These are phyloP conservation scores for Diploscapter pachys DNA, from an alignment of 1,140 invertebrate species.

Conservation along the genomic window DNA sequence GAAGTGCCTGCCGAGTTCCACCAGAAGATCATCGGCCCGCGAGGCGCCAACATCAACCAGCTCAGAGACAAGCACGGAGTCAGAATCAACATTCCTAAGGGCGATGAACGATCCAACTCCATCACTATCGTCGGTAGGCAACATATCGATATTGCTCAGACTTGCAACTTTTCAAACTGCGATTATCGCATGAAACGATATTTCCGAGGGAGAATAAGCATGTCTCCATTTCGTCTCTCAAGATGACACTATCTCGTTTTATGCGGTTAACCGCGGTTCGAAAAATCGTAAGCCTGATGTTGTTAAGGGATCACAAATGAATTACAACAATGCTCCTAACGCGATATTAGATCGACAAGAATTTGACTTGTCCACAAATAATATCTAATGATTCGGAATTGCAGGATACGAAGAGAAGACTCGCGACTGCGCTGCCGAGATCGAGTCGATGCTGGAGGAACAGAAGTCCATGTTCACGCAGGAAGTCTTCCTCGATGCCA, in stretches of 20 bases:
- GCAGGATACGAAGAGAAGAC: conserved; percentile 32
- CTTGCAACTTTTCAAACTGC: not conserved
- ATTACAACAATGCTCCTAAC: no score
- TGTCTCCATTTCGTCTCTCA: no score
- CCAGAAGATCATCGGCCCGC: conserved; percentile 83
- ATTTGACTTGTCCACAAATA: no score
- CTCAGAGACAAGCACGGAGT: conserved; percentile 77
- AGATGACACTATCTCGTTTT: not conserved
- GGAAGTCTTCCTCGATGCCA: conserved; percentile 61
- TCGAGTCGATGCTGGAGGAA: conserved; percentile 83
- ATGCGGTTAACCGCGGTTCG: not conserved
- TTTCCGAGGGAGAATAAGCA: no score
- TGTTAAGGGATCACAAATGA: no score
- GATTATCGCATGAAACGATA: not conserved
- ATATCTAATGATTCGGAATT: no score
- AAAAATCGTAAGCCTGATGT: no score
- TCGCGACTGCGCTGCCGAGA: conserved; percentile 75
- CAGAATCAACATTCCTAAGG: conserved; percentile 63
- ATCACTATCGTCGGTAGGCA: conserved; percentile 41
- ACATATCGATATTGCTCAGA: not conserved
- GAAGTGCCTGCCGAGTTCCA: conserved; percentile 83
- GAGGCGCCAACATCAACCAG: conserved; percentile 77
- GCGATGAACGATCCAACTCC: conserved; percentile 81
- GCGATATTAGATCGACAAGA: no score
- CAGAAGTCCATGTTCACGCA: conserved; percentile 64